phyloP scores from a whole-genome alignment of 2,113 vertebrate genomes.

The Thomomys bottae region DNA sequence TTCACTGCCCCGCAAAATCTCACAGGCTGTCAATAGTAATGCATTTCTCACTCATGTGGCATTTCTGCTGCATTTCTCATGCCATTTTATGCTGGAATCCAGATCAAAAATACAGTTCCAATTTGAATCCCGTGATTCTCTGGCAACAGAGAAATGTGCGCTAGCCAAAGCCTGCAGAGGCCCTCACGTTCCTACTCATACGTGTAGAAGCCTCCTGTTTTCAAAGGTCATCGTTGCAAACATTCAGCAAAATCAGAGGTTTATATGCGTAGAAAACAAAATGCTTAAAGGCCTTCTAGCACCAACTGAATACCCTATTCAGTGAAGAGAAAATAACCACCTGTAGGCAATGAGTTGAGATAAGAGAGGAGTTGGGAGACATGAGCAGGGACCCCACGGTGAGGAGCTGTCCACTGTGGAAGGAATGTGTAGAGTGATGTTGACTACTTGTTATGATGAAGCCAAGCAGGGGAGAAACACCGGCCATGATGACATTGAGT shows the following conservation, averaged over 20 bases:
- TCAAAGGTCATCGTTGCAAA: not conserved
- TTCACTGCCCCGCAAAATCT: not conserved
- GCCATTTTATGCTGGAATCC: not conserved
- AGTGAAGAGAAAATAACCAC: not conserved
- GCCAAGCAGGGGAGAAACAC: fast-evolving
- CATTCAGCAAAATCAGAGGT: not conserved
- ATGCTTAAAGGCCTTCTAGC: not conserved
- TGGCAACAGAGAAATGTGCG: not conserved
- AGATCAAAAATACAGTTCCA: not conserved
- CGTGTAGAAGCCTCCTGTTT: not conserved
- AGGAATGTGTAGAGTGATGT: fast-evolving
- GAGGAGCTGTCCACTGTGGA: not conserved
- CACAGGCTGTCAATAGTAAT: not conserved
- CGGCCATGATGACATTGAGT: fast-evolving
- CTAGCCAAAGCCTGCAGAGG: not conserved
- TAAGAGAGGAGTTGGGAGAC: not conserved
- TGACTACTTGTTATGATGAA: not conserved
- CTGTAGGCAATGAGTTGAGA: not conserved
- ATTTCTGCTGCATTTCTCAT: not conserved
- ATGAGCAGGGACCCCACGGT: fast-evolving
- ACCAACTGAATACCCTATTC: not conserved
- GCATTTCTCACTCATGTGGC: not conserved
- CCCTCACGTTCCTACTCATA: not conserved
- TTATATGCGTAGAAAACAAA: not conserved
- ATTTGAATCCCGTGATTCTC: not conserved